Evolutionary conservation across 1,140 invertebrate genomes (phyloP), one percentile per base, ranked within the genome.

Genomic region (Contarinia nasturtii): DNA sequence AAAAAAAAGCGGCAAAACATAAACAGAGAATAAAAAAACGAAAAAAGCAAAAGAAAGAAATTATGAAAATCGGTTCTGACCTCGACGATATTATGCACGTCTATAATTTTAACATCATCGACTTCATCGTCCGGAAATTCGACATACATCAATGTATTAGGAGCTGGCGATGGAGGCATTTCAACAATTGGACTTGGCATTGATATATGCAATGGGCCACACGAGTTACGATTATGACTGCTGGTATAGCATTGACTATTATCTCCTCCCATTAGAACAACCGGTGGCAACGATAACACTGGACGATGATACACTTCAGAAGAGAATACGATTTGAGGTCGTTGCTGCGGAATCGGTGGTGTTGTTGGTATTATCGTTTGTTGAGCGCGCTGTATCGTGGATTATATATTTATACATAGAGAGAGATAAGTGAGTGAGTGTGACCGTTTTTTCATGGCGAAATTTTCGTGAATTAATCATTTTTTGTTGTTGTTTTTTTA

Each of bases 111-210:
- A 15, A 43, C 47, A 38, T 48, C 41, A 74, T 27, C 27, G 27
- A 76, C 75, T 74, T 83, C 79, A 62, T 83, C 81, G 57, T 81
- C 79, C 61, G 80, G 58, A 74, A 78, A 77, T 69, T 74, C 74
- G 55, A 73, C 71, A 34, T 72, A 68, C 42, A 67, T 42, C 33
- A 50, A 19, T 19, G 27, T 19, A 40, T 17, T 48, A 2, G 53
- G 53, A 33, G 56, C 51, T 52, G 54, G 46, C 51, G 61, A 56
- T 38, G 53, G 53, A 14, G 54, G 51, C 51, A 54, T 52, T 45
- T 64, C 59, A 43, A 62, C 58, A 47, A 56, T 54, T 7, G 52
- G 52, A 45, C 54, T 51, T 14, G 45, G 45, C 37, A 49, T 41
- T 20, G 22, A 41, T 27, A 27, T 27, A 27, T 27, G 27, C 27